A percentile compares a stretch with the other conserved stretches of the same genome.
These are phyloP conservation scores for Blastobasis lacticolella DNA, from an alignment of 2,888 invertebrate genomes.

Conservation along the genomic window DNA sequence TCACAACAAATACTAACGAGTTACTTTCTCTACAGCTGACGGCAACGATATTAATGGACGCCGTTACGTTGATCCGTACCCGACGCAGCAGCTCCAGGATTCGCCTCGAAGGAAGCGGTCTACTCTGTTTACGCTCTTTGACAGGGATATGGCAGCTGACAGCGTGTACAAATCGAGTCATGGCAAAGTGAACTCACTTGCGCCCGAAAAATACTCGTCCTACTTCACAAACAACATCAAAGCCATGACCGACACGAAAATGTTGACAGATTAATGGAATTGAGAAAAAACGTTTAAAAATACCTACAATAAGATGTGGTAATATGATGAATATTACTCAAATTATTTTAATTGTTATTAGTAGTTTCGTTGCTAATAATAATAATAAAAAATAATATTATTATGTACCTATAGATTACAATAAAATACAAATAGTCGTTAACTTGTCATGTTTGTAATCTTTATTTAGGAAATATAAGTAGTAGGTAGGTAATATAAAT, in stretches of 20 bases:
- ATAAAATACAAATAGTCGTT: too few species aligned
- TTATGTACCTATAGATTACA: too few species aligned
- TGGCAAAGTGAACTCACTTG: slow-evolving; percentile 48
- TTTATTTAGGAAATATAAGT: too few species aligned
- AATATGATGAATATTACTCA: too few species aligned
- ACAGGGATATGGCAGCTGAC: slow-evolving; percentile 27
- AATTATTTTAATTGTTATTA: neutral
- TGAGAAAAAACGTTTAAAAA: too few species aligned
- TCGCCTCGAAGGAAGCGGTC: slow-evolving; percentile 61
- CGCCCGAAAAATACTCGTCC: slow-evolving; percentile 59
- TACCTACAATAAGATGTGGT: too few species aligned
- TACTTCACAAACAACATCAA: slow-evolving; percentile 42
- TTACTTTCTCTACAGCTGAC: slow-evolving; percentile 65
- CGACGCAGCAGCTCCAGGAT: slow-evolving; percentile 62
- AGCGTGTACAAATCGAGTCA: slow-evolving; percentile 34
- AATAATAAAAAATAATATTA: too few species aligned
- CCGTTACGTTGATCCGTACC: slow-evolving; percentile 64
- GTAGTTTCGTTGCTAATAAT: too few species aligned
- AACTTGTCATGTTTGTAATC: too few species aligned
- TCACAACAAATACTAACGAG: too few species aligned
- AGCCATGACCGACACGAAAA: neutral
- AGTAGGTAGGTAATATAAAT: too few species aligned
- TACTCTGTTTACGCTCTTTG: slow-evolving; percentile 42
- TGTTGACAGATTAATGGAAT: too few species aligned
- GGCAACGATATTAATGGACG: slow-evolving; percentile 61